Evolutionary conservation across 2,888 invertebrate genomes (phyloP), one percentile per base, ranked within the genome.

Genomic region (Cactoblastis cactorum): DNA sequence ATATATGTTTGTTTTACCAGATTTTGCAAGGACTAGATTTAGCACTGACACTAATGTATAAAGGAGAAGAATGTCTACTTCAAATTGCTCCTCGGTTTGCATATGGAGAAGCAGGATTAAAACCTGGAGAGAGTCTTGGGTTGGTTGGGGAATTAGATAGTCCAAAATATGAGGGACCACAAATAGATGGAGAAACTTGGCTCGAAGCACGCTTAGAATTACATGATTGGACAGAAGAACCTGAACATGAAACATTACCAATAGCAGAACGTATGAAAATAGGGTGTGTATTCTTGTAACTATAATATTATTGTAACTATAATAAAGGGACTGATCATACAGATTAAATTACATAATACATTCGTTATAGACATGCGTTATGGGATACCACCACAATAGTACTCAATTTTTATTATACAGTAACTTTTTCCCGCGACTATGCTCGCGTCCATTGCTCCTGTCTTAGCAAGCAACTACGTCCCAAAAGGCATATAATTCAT

Each of bases 1-100:
- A n/a, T n/a, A n/a, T n/a, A 6, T 28, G 28, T 28, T 28, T 28
- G 52, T 50, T 48, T 3, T 69, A 69, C 45, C 57, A 92, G 91
- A 77, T 93, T 6, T 79, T 94, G 48, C 93, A 95, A 93, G 98
- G 97, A 6, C 72, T 97, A 67, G 98, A 98, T 79, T 91, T 98
- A 80, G 93, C 94, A 14, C 78, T 97, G 58, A 94, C 96, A 18
- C 83, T 98, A 62, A 97, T 98, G 97, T 92, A 95, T 71, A 89
- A 93, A 65, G 95, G 94, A 0, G 98, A 98, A 87, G 89, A 91
- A 61, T 93, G 95, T 52, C 90, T 93, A 59, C 78, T 98, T 43
- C 91, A 92, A 71, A 88, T 97, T 48, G 92, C 93, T 55, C 91
- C 96, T 2, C 91, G 97, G 61, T 96, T 97, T 83, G 97, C 93